These are phyloP conservation scores for Lasiommata megera DNA, from an alignment of 2,888 invertebrate genomes.

Conservation along the genomic window DNA sequence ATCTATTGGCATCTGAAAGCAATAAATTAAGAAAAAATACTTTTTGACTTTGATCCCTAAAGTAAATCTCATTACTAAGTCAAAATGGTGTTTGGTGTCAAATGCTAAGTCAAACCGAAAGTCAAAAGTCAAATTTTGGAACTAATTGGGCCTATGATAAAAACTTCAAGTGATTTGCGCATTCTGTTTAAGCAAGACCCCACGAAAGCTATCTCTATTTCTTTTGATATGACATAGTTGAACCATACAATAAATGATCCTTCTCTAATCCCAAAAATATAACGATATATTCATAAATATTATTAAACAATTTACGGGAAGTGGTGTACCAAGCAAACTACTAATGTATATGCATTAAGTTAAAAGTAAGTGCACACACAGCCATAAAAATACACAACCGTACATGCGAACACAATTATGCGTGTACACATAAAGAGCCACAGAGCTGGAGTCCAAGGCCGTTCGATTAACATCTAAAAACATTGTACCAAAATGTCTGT, in stretches of 20 bases:
- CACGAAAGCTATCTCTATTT: too few species aligned
- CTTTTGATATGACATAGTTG: not conserved
- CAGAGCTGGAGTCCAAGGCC: conserved; percentile 1
- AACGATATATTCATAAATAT: not conserved
- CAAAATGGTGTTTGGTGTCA: too few species aligned
- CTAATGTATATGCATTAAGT: not conserved
- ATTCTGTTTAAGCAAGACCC: too few species aligned
- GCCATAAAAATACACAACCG: not conserved
- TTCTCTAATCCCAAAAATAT: not conserved
- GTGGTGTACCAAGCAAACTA: not conserved
- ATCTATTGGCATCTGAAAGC: too few species aligned
- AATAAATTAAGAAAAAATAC: too few species aligned
- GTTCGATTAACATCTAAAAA: not conserved
- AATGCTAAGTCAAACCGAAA: too few species aligned
- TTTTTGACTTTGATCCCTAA: too few species aligned
- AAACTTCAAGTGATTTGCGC: too few species aligned
- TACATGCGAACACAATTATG: not conserved
- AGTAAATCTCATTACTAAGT: too few species aligned
- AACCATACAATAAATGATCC: not conserved
- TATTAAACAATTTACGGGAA: not conserved
- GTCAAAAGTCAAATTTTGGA: too few species aligned
- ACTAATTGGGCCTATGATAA: too few species aligned
- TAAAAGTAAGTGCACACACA: not conserved
- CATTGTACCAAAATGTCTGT: conserved; percentile 4
- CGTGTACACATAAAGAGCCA: not conserved